Evolutionary conservation across 92 coral and sea anemone genomes (phyloP).

Genomic region (Epizoanthus rinbou): DNA sequence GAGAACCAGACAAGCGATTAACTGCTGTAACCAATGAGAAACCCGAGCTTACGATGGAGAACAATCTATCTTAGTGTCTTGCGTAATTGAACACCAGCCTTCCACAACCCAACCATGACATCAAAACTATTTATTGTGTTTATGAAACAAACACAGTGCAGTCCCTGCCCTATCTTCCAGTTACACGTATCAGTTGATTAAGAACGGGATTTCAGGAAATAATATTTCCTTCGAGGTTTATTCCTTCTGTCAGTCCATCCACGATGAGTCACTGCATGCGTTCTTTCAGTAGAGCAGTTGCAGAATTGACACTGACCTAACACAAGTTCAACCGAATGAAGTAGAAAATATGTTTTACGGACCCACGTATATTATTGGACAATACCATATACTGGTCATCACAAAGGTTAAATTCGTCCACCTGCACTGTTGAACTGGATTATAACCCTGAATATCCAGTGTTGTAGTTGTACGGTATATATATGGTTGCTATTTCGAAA

Average conservation of each 20-base stretch:
- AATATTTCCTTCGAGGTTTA: neutral
- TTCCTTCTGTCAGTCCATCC: too few relatives aligned
- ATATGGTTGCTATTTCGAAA: neutral
- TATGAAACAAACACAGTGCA: neutral
- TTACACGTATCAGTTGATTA: neutral
- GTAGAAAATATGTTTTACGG: neutral
- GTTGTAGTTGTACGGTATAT: too few relatives aligned
- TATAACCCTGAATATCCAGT: neutral
- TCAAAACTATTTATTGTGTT: conserved; percentile 21
- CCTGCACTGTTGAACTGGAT: conserved; percentile 21
- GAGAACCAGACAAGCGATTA: neutral
- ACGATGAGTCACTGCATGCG: too few relatives aligned
- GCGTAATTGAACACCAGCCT: neutral
- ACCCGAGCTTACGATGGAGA: neutral
- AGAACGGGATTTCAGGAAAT: neutral
- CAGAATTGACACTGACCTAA: too few relatives aligned
- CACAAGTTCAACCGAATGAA: neutral
- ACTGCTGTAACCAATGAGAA: neutral
- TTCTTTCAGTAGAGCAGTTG: too few relatives aligned
- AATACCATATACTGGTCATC: neutral
- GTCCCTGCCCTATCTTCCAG: neutral
- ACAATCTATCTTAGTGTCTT: conserved; percentile 14
- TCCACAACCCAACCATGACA: conserved; percentile 31
- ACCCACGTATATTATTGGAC: neutral
- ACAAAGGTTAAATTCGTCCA: neutral